Conservation (phyloP, 2,113 vertebrate species). For the Osmerus mordax region DNA sequence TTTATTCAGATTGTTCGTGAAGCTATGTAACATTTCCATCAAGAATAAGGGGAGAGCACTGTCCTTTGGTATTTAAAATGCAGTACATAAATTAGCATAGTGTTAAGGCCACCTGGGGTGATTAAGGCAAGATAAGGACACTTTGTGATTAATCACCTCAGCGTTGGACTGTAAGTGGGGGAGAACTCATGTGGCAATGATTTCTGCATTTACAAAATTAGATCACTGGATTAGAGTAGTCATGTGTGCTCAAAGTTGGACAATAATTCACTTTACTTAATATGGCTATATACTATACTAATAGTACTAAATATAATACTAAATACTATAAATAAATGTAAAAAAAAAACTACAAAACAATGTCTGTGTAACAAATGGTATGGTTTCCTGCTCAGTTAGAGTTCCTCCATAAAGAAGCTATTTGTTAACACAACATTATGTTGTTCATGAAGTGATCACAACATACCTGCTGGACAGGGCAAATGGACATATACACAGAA, state of each 20-base stretch:
- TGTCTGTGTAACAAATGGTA: too few species aligned
- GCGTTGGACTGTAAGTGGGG: constrained; percentile 1
- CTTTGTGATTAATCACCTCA: constrained; percentile 27
- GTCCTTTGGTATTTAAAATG: neutral
- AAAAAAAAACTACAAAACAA: too few species aligned
- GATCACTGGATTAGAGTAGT: neutral
- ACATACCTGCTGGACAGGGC: too few species aligned
- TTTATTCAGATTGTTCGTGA: neutral
- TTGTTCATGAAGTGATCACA: too few species aligned
- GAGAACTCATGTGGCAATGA: constrained; percentile 5
- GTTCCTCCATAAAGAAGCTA: constrained; percentile 9
- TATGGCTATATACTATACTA: neutral
- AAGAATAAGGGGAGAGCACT: neutral
- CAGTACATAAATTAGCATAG: constrained; percentile 12
- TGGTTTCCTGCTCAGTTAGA: too few species aligned
- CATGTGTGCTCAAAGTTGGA: constrained; percentile 13
- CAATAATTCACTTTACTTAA: constrained; percentile 10
- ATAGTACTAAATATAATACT: too few species aligned
- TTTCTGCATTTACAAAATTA: constrained; percentile 2
- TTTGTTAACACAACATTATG: too few species aligned
- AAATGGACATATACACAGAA: too few species aligned
- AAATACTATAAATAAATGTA: too few species aligned
- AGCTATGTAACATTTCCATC: neutral
- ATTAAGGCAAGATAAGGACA: constrained; percentile 19
- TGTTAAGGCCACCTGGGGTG: constrained; percentile 12